Conservation (phyloP, 2,888 invertebrate species). For the Morinoia aosen region DNA sequence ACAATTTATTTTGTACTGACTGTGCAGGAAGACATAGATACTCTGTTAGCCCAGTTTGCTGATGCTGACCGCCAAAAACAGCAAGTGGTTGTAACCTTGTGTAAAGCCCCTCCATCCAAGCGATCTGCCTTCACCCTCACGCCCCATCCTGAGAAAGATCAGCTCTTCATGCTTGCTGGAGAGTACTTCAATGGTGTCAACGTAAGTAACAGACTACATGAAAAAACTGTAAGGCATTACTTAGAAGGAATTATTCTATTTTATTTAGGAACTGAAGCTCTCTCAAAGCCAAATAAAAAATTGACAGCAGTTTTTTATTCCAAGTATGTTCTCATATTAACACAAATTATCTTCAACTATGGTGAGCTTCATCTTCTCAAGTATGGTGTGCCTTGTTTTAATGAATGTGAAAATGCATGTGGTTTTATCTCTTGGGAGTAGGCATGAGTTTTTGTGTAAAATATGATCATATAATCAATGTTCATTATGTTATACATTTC, state of each 20-base stretch:
- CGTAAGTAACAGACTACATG: constrained; percentile 72
- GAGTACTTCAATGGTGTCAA: constrained; percentile 91
- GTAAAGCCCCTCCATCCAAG: constrained; percentile 77
- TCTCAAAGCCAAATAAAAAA: no score
- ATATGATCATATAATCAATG: no score
- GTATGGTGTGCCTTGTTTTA: no score
- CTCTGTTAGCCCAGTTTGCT: constrained; percentile 84
- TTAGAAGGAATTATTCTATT: not conserved
- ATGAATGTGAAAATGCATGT: no score
- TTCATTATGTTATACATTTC: no score
- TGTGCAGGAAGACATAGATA: constrained; percentile 84
- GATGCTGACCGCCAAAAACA: constrained; percentile 76
- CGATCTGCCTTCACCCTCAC: constrained; percentile 86
- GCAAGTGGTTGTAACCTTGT: constrained; percentile 56
- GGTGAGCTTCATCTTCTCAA: no score
- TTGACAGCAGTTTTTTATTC: no score
- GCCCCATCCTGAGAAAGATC: constrained; percentile 88
- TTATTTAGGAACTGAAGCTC: not conserved
- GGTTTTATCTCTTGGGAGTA: no score
- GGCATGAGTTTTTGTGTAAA: no score
- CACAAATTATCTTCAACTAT: no score
- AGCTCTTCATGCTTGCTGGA: constrained; percentile 90
- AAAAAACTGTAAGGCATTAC: not conserved
- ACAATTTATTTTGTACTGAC: not conserved
- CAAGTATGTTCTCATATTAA: no score